Percentiles rank a stretch among this genome's conserved stretches.
Evolutionary conservation across 2,797 vertebrate genomes (phyloP).

Genomic region (Cyclopterus lumpus): DNA sequence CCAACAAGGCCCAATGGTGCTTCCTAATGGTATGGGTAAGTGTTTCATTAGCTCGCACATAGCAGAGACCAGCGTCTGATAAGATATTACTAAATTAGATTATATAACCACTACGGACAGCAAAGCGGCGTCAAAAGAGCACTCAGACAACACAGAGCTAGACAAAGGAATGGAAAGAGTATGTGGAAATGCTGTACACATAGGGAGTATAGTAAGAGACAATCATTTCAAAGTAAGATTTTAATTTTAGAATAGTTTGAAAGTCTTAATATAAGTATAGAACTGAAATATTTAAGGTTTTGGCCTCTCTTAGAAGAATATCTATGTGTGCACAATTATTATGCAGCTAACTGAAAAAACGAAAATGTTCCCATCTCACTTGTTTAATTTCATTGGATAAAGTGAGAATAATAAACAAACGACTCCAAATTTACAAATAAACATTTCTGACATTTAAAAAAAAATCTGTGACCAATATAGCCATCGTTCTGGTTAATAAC

Average conservation of each 20-base stretch:
- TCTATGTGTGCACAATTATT: no score
- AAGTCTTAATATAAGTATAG: not conserved
- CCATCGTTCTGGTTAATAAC: no score
- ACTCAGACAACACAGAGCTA: slow-evolving; percentile 23
- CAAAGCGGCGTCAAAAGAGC: slow-evolving; percentile 29
- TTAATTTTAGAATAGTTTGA: not conserved
- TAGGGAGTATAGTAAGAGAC: not conserved
- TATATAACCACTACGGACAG: slow-evolving; percentile 22
- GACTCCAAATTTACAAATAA: no score
- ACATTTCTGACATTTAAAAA: no score
- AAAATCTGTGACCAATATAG: no score
- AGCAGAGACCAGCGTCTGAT: not conserved
- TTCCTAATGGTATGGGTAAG: slow-evolving; percentile 34
- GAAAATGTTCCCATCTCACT: no score
- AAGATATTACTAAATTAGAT: slow-evolving; percentile 2
- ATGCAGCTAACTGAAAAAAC: no score
- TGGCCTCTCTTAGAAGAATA: no score
- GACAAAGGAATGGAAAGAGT: slow-evolving; percentile 5
- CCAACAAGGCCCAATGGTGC: slow-evolving; percentile 39
- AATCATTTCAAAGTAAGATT: not conserved
- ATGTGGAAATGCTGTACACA: slow-evolving; percentile 1
- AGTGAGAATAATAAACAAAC: no score
- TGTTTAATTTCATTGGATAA: no score
- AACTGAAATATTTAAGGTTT: no score
- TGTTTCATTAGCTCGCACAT: slow-evolving; percentile 39